Evolutionary conservation across 2,888 invertebrate species (phyloP).

Genomic region (Aporophyla lueneburgensis): DNA sequence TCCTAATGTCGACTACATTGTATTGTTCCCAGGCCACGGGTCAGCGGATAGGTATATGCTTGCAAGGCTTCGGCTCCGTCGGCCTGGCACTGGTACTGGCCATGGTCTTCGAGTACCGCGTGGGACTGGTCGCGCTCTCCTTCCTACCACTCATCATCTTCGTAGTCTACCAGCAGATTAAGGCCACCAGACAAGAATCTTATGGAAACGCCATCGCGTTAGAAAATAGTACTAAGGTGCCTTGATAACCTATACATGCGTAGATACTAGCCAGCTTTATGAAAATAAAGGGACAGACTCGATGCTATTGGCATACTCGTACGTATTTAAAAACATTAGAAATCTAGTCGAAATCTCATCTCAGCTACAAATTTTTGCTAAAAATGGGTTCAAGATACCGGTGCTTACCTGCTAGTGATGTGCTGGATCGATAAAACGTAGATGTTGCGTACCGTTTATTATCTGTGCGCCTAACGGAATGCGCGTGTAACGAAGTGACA

Average conservation of each 20-base stretch:
- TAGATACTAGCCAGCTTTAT: background rate
- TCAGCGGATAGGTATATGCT: constrained; percentile 93
- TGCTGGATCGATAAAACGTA: no score
- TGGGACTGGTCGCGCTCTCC: constrained; percentile 92
- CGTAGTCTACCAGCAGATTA: constrained; percentile 92
- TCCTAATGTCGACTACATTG: background rate
- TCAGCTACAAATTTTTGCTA: no score
- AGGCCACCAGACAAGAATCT: constrained; percentile 91
- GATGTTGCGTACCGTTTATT: no score
- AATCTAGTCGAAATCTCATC: background rate
- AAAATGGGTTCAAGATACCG: no score
- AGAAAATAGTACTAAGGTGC: constrained; percentile 92
- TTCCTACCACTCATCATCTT: constrained; percentile 93
- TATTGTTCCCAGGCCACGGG: constrained; percentile 92
- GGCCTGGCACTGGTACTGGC: constrained; percentile 91
- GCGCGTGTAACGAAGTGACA: no score
- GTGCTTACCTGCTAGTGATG: no score
- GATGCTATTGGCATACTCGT: background rate
- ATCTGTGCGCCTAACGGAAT: no score
- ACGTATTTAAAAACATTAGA: background rate
- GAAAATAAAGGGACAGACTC: background rate
- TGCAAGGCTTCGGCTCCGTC: constrained; percentile 93
- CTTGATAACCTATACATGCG: background rate
- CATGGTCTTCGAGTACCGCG: constrained; percentile 93
- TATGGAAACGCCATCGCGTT: constrained; percentile 91